These are phyloP conservation scores for Apteryx owenii DNA, from an alignment of 2,113 vertebrate genomes.

Conservation along the genomic window DNA sequence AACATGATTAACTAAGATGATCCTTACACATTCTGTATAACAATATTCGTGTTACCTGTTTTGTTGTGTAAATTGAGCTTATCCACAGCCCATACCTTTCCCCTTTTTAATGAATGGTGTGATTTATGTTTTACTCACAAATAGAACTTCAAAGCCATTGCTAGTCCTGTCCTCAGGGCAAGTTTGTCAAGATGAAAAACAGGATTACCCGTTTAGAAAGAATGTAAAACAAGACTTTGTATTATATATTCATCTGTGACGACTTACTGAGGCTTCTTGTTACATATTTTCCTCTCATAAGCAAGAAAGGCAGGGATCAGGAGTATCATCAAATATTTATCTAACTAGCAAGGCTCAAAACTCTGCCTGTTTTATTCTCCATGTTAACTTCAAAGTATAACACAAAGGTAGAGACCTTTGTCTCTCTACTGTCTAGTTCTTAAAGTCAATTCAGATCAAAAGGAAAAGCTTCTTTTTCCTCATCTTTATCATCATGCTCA, in stretches of 20 bases:
- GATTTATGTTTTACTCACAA: background rate
- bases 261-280: background rate
- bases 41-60: background rate
- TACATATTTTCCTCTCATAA: background rate
- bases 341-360: background rate
- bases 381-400: background rate
- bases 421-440: background rate
- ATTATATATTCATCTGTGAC: background rate
- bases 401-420: background rate
- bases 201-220: background rate
- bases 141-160: background rate
- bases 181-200: background rate
- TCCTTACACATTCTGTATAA: background rate
- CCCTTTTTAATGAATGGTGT: background rate
- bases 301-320: background rate
- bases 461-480: background rate
- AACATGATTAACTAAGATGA: background rate
- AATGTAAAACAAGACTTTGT: background rate
- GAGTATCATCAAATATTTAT: constrained; percentile 1
- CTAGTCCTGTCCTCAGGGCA: background rate
- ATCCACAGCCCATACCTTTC: background rate
- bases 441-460: background rate
- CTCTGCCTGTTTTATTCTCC: constrained; percentile 1
- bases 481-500: background rate
- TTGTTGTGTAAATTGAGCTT: constrained; percentile 1